phyloP scores from a whole-genome alignment of 2,797 vertebrate species.

The Eospalax fontanierii region DNA sequence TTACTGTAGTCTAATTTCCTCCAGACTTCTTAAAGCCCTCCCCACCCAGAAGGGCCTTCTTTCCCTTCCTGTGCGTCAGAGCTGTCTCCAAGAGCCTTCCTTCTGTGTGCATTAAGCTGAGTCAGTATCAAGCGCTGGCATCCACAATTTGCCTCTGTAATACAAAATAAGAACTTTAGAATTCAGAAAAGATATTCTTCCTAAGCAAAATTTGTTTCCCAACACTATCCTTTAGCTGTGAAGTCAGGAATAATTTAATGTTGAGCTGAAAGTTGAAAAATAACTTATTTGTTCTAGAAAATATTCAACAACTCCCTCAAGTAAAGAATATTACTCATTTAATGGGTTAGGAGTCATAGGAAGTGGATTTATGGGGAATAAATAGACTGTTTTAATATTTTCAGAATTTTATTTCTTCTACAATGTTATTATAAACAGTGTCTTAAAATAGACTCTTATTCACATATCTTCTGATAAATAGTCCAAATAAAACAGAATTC shows the following conservation, averaged over 20 bases:
- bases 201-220: slow-evolving; percentile 44
- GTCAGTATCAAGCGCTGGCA: not conserved
- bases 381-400: slow-evolving; percentile 70
- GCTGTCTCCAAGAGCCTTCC: not conserved
- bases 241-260: slow-evolving; percentile 66
- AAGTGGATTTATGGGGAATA: slow-evolving; percentile 70
- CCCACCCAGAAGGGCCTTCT: not conserved
- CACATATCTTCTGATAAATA: slow-evolving; percentile 70
- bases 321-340: slow-evolving; percentile 66
- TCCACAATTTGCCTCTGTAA: slow-evolving; percentile 3
- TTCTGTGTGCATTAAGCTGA: not conserved
- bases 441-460: slow-evolving; percentile 78
- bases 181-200: slow-evolving; percentile 55
- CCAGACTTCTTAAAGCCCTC: not conserved
- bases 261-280: slow-evolving; percentile 66
- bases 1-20: not conserved
- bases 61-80: not conserved
- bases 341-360: slow-evolving; percentile 39
- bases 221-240: slow-evolving; percentile 40
- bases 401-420: slow-evolving; percentile 66
- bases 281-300: slow-evolving; percentile 77
- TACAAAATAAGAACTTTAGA: slow-evolving; percentile 56
- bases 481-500: slow-evolving; percentile 67
- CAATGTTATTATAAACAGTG: slow-evolving; percentile 67
- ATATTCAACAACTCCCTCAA: slow-evolving; percentile 50